These are phyloP conservation scores for Amblyteles armatorius DNA, from an alignment of 2,888 invertebrate species.

Conservation along the genomic window DNA sequence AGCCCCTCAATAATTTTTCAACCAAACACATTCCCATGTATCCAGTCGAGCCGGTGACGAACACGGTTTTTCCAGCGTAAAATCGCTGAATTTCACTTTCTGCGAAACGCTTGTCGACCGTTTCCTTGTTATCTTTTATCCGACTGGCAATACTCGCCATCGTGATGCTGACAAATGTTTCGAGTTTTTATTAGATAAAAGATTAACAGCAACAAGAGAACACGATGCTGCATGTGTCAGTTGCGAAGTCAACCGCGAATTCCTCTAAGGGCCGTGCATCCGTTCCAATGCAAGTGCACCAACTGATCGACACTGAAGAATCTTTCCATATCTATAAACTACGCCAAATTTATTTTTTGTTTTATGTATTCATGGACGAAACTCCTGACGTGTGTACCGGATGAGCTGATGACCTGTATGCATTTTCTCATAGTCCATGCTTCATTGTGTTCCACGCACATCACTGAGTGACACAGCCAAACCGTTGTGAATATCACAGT, in stretches of 20 bases:
- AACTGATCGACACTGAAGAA: no score
- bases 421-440: neutral
- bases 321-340: no score
- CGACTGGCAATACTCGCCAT: neutral
- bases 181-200: neutral
- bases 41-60: slow-evolving; percentile 74
- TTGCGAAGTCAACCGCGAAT: neutral
- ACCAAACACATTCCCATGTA: slow-evolving; percentile 73
- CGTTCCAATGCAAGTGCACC: neutral
- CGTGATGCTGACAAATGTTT: neutral
- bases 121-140: neutral
- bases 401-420: neutral
- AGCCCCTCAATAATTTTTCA: slow-evolving; percentile 72
- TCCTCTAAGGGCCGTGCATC: neutral
- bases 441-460: neutral
- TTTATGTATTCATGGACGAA: no score
- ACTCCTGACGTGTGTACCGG: no score
- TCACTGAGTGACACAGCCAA: neutral
- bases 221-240: neutral
- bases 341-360: no score
- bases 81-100: slow-evolving; percentile 72
- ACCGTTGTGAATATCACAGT: neutral
- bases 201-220: no score
- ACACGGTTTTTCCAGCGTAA: slow-evolving; percentile 73
- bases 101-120: neutral